Evolutionary conservation across 1,140 invertebrate genomes (phyloP), one percentile per base, ranked within the genome.

Genomic region (Amyelois transitella): DNA sequence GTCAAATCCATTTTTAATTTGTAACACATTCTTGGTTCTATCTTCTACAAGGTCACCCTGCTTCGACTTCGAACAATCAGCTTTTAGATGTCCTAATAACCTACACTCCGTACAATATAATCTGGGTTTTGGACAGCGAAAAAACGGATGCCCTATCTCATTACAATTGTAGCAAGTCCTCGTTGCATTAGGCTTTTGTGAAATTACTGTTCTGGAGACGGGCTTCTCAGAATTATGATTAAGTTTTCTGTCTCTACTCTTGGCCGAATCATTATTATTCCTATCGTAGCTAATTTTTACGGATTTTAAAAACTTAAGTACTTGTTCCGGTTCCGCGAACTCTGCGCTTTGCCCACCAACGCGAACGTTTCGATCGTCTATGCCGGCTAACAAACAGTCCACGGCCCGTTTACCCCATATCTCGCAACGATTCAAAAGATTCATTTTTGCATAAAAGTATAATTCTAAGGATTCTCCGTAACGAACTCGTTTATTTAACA

Each of bases 141-240:
- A 58, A 14, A 45, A 52, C n/a, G 22, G 43, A 43, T 58, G 49
- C 7, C 56, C 56, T 2, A 17, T 10, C 45, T 58, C 56, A 19
- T 58, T 58, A 21, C 56, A 58, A 48, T 58, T 58, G 20, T 47
- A 58, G 17, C 56, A 58, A 2, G 19, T 18, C 20, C 12, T 43
- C n/a, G 38, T 6, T 12, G 38, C 12, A 12, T 5, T 28, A 28
- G 25, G 25, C 25, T 12, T n/a, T n/a, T n/a, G 25, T 6, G 25
- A 28, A 28, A 28, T 12, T 6, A 28, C 25, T 12, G 25, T 6
- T 28, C 25, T 28, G 12, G 6, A 12, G 25, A 6, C 25, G 12
- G 6, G 25, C 12, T 5, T 28, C 12, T 28, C 12, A 12, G 25
- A 6, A 28, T 5, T 6, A 6, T 28, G 6, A 28, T 28, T 28